Conservation (phyloP, 2,888 invertebrate genomes). For the Cistogaster globosa region DNA sequence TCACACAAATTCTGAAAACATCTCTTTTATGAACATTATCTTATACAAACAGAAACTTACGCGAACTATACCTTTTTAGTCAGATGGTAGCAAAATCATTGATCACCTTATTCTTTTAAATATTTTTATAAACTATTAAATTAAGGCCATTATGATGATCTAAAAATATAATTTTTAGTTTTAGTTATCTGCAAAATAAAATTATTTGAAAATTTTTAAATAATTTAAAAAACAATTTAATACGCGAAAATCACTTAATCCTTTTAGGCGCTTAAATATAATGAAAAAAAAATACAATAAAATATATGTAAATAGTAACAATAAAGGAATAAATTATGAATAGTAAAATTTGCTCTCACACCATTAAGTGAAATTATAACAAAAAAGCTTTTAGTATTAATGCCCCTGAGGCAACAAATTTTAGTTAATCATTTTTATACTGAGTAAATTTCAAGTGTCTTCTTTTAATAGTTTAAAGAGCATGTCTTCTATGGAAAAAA, state of each 20-base stretch:
- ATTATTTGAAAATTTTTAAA: conserved; percentile 6
- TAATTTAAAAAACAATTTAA: conserved; percentile 40
- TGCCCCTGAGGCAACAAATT: too few species aligned
- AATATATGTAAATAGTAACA: conserved; percentile 14
- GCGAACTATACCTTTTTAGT: too few species aligned
- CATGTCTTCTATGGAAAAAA: too few species aligned
- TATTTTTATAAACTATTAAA: too few species aligned
- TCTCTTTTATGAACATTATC: too few species aligned
- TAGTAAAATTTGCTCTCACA: not conserved
- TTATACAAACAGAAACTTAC: too few species aligned
- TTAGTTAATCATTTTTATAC: too few species aligned
- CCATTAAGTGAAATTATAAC: not conserved
- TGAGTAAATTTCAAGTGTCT: too few species aligned
- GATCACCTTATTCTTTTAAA: too few species aligned
- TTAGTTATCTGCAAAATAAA: not conserved
- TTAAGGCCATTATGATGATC: not conserved
- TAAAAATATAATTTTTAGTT: not conserved
- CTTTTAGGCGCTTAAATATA: conserved; percentile 36
- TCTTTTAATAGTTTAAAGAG: too few species aligned
- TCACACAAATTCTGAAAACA: too few species aligned
- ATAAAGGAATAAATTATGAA: conserved; percentile 20
- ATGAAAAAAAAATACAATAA: not conserved
- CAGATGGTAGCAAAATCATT: too few species aligned
- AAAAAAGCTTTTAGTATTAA: not conserved
- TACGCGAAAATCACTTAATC: conserved; percentile 63